Percentiles rank a stretch among this genome's conserved stretches.
Conservation (phyloP, 2,797 vertebrate species). For the Gallinago nigripennis region DNA sequence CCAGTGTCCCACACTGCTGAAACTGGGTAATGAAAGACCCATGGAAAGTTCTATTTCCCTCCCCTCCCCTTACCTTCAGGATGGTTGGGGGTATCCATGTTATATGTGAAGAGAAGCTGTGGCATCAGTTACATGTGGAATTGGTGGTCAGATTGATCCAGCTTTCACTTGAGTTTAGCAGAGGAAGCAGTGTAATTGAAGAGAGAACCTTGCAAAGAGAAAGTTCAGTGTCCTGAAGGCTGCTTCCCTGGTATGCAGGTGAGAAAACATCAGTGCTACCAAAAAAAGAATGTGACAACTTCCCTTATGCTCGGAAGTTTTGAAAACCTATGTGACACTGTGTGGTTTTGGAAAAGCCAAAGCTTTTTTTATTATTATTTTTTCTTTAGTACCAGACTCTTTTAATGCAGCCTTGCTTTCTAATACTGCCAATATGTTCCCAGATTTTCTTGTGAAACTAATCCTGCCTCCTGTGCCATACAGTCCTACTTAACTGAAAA, state of each 20-base stretch:
- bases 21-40: background rate
- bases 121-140: background rate
- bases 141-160: background rate
- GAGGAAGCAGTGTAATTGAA: background rate
- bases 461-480: background rate
- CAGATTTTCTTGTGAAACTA: background rate
- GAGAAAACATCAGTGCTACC: background rate
- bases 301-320: background rate
- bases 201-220: background rate
- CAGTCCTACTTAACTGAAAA: background rate
- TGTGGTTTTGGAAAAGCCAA: background rate
- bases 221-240: background rate
- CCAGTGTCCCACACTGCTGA: background rate
- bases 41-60: background rate
- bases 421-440: background rate
- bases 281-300: background rate
- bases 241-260: background rate
- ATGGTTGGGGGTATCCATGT: background rate
- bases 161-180: background rate
- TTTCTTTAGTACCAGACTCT: background rate
- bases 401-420: background rate
- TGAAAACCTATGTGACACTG: background rate
- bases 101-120: background rate
- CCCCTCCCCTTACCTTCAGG: background rate
- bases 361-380: background rate